These are phyloP conservation scores for Anagyrus pseudococci DNA, from an alignment of 2,888 invertebrate genomes.

Conservation along the genomic window DNA sequence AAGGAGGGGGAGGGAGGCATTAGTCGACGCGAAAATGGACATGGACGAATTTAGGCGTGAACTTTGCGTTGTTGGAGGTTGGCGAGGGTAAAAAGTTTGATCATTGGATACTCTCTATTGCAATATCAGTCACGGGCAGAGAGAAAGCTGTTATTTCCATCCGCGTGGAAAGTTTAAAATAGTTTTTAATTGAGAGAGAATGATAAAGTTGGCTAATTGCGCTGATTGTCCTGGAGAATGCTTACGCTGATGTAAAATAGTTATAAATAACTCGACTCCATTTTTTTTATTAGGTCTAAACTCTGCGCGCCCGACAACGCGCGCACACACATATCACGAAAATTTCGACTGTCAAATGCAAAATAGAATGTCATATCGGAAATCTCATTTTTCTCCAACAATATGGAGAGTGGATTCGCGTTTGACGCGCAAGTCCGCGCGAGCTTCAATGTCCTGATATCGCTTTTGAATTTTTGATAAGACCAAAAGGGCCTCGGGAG, in stretches of 20 bases:
- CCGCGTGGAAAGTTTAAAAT: too few species aligned
- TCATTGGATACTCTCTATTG: too few species aligned
- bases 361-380: constrained; percentile 1
- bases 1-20: not conserved
- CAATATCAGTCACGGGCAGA: too few species aligned
- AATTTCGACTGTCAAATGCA: not conserved
- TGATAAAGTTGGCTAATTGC: not conserved
- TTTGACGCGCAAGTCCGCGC: not conserved
- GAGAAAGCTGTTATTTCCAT: too few species aligned
- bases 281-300: not conserved
- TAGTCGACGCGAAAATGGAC: not conserved
- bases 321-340: not conserved
- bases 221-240: not conserved
- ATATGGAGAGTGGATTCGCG: not conserved
- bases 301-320: not conserved
- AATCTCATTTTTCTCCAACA: constrained; percentile 6
- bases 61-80: not conserved
- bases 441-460: not conserved
- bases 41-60: not conserved
- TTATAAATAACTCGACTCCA: not conserved
- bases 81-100: not conserved
- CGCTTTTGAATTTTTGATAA: constrained; percentile 14
- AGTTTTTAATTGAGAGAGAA: not conserved
- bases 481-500: constrained; percentile 8
- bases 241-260: not conserved